A percentile compares a stretch with the other conserved stretches of the same genome.
phyloP scores from a whole-genome alignment of 2,797 vertebrate genomes.

The Tolypeutes matacus region DNA sequence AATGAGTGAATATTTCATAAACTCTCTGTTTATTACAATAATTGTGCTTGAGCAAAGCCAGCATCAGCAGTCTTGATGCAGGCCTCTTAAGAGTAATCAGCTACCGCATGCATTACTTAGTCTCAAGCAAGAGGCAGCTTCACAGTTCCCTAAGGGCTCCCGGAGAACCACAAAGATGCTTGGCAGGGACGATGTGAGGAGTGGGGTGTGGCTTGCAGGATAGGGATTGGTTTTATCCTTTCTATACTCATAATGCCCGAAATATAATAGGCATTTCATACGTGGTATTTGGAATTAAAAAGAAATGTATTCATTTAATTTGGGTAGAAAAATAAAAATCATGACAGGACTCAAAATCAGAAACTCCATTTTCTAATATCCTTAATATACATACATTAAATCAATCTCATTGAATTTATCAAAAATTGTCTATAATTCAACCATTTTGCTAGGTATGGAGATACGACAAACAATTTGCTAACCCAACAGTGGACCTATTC shows the following conservation, averaged over 20 bases:
- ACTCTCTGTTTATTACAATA: background rate
- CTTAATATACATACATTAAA: background rate
- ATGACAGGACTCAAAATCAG: background rate
- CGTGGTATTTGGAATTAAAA: background rate
- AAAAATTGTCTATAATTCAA: background rate
- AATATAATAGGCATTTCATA: background rate
- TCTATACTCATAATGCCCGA: background rate
- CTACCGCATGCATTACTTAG: background rate
- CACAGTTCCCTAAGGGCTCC: too few species aligned
- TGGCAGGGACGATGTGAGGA: background rate
- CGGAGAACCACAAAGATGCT: background rate
- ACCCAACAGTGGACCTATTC: background rate
- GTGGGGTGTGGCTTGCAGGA: background rate
- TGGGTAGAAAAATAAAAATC: background rate
- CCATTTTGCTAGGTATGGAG: background rate
- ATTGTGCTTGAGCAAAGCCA: conserved; percentile 23
- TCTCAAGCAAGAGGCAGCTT: background rate
- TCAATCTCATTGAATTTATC: background rate
- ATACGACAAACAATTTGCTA: background rate
- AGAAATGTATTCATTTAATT: conserved; percentile 17
- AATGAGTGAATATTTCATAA: background rate
- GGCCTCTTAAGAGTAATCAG: background rate
- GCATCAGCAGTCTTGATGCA: background rate
- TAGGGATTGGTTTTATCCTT: background rate
- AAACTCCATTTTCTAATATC: background rate